Base-by-base conservation (phyloP, 2,888 invertebrate species). In the Halictus quadricinctus region DNA sequence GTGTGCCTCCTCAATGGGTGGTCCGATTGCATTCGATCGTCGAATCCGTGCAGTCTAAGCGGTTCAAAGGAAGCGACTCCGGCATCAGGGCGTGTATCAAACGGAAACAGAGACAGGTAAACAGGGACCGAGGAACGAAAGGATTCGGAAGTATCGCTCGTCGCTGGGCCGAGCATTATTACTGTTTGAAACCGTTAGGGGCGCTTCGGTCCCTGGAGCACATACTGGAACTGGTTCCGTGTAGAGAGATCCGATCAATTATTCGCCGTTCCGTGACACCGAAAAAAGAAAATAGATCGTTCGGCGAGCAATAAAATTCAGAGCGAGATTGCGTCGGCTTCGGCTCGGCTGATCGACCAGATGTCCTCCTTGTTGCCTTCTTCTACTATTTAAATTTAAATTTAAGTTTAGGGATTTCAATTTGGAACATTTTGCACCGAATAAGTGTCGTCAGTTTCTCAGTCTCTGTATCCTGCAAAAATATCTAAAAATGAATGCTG, bases 21-120 rank as follows among this genome's bases (percentile, higher is more conserved):
- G 41, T 60, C 36, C 41, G 70, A 80, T 80, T 70, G 60, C 29
- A 74, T 82, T 75, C 82, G 60, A 60, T 60, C 74, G 74, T 41
- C 48, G 41, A 48, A 46, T 41, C 54, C 10, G 21, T 3, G 76
- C 21, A 25, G 36, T 29, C 70, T 41, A 36, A 60, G 15, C 72
- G 15, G 36, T 70, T 80, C 82, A 82, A 82, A 82, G 82, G 75
- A 70, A 82, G 48, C 21, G 54, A n/a, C 58, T 70, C 15, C 58
- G 54, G 29, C n/a, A 48, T 29, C 74, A 18, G n/a, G 25, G 3
- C 43, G 25, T 18, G 18, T 48, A 70, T 82, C 74, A 75, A 75
- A 70, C 75, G 60, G 21, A 36, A 10, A 66, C 66, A 69, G 41
- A 29, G 58, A 48, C 70, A 36, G 25, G 43, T 69, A 75, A 82